Evolutionary conservation across 2,113 vertebrate species (phyloP).

Genomic region (Papio anubis): DNA sequence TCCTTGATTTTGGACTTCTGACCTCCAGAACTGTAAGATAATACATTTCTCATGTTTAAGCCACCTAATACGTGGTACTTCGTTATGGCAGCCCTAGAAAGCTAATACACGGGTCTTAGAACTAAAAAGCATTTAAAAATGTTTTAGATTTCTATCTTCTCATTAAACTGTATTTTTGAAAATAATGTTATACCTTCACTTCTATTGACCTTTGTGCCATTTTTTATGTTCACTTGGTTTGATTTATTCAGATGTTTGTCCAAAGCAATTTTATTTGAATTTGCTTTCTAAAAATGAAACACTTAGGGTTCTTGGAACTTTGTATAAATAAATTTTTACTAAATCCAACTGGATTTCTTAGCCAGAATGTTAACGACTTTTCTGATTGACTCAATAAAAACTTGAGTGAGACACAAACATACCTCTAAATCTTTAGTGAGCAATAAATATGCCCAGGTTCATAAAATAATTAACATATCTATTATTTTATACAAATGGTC

Average conservation of each 20-base stretch:
- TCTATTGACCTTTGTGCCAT: background rate
- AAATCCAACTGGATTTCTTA: background rate
- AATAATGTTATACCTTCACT: background rate
- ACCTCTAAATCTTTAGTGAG: background rate
- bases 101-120: background rate
- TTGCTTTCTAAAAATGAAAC: background rate
- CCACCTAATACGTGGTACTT: background rate
- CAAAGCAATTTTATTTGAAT: conserved; percentile 22
- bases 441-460: background rate
- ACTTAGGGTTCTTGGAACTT: background rate
- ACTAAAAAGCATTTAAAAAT: background rate
- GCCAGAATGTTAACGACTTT: background rate
- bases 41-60: background rate
- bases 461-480: background rate
- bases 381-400: background rate
- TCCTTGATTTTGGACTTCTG: background rate
- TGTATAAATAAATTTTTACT: background rate
- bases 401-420: background rate
- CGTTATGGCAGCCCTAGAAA: background rate
- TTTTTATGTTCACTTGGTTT: background rate
- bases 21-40: background rate
- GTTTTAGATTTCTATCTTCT: background rate
- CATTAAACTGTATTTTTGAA: background rate
- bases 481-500: background rate
- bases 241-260: background rate